phyloP scores from a whole-genome alignment of 2,113 vertebrate species.

The Mystacornis crossleyi region DNA sequence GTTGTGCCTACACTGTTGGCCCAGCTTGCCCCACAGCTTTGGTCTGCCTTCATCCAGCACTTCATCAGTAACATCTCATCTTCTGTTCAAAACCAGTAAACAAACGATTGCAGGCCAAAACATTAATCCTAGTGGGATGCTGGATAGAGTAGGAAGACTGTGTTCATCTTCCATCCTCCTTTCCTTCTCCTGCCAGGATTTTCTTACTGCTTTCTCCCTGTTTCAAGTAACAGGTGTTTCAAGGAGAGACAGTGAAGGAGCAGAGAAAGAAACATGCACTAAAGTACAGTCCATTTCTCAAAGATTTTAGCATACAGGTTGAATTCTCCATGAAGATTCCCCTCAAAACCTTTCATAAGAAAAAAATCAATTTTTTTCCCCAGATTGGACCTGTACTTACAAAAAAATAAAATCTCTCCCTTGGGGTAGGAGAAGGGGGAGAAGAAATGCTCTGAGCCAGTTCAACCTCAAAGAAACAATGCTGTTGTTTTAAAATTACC shows the following conservation, averaged over 20 bases:
- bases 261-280: not conserved
- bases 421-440: not conserved
- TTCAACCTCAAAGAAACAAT: conserved; percentile 36
- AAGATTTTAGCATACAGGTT: not conserved
- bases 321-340: not conserved
- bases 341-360: not conserved
- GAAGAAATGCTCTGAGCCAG: not conserved
- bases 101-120: not conserved
- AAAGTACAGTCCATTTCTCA: not conserved
- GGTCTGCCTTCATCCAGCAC: not conserved
- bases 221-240: not conserved
- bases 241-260: not conserved
- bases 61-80: not conserved
- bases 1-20: not conserved
- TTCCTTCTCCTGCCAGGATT: not conserved
- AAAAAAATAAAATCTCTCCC: not conserved
- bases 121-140: not conserved
- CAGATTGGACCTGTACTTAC: not conserved
- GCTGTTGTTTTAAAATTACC: conserved; percentile 50
- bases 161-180: not conserved
- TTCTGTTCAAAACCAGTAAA: not conserved
- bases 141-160: not conserved
- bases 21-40: not conserved
- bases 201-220: not conserved
- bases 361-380: not conserved